These are phyloP conservation scores for Amblyjoppa proteus DNA, from an alignment of 2,888 invertebrate species.

Conservation along the genomic window DNA sequence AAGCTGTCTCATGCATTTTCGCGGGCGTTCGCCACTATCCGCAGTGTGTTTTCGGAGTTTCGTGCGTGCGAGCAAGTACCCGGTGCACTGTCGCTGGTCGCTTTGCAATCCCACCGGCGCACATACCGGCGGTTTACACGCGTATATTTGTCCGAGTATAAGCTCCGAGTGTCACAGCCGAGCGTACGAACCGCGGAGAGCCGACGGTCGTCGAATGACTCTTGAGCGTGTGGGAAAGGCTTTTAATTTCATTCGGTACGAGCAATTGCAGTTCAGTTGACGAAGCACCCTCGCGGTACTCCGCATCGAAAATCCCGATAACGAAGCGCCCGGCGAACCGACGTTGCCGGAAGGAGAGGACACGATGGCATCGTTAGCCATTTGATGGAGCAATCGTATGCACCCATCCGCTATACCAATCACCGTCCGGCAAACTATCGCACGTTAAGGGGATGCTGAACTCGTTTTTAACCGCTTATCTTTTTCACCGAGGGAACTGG, in stretches of 20 bases:
- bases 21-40: neutral
- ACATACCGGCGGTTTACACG: neutral
- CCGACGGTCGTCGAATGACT: neutral
- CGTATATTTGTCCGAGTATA: neutral
- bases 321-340: neutral
- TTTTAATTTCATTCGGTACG: constrained; percentile 32
- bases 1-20: constrained; percentile 16
- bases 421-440: neutral
- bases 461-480: no score
- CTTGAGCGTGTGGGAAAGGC: constrained; percentile 1
- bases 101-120: no score
- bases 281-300: constrained; percentile 15
- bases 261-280: constrained; percentile 23
- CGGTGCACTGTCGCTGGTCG: neutral
- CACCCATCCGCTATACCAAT: neutral
- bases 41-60: neutral
- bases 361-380: constrained; percentile 11
- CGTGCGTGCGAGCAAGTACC: neutral
- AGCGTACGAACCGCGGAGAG: neutral
- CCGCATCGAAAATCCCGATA: constrained; percentile 24
- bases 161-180: neutral
- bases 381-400: neutral
- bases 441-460: neutral
- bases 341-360: neutral
- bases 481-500: no score